Conservation (phyloP, 2,113 vertebrate species). For the Acanthisitta chloris region DNA sequence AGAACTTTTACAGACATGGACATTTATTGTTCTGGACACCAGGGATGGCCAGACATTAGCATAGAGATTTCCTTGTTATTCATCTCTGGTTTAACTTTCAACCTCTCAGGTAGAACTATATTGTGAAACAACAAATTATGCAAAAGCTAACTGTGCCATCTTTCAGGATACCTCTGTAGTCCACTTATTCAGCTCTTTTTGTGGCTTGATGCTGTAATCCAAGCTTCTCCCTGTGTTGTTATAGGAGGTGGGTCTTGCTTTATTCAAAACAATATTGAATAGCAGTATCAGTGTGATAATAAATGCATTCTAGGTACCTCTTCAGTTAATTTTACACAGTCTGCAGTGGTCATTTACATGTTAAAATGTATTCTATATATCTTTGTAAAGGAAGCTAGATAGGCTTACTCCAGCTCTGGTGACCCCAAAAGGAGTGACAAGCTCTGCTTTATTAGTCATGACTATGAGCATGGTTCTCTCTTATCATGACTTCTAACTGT, state of each 20-base stretch:
- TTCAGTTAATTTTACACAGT: background rate
- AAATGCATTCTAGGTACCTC: background rate
- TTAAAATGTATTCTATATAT: background rate
- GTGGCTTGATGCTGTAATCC: background rate
- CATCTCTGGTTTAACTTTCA: background rate
- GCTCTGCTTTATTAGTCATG: conserved; percentile 21
- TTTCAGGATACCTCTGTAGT: background rate
- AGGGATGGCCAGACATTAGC: background rate
- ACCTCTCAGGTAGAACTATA: background rate
- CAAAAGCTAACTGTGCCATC: background rate
- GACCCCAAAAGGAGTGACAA: conserved; percentile 1
- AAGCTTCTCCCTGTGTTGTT: background rate
- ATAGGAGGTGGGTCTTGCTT: background rate
- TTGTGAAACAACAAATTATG: background rate
- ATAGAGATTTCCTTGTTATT: background rate
- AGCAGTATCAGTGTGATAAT: background rate
- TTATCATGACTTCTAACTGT: conserved; percentile 32
- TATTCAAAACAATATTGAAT: background rate
- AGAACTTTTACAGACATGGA: background rate
- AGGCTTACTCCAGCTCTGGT: conserved; percentile 11
- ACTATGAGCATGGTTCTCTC: background rate
- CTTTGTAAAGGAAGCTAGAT: background rate
- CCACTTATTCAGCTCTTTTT: background rate
- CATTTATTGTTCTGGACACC: background rate
- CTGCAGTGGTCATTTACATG: background rate